These are phyloP conservation scores for Myrmecobius fasciatus DNA, from an alignment of 2,113 vertebrate genomes.

Conservation along the genomic window DNA sequence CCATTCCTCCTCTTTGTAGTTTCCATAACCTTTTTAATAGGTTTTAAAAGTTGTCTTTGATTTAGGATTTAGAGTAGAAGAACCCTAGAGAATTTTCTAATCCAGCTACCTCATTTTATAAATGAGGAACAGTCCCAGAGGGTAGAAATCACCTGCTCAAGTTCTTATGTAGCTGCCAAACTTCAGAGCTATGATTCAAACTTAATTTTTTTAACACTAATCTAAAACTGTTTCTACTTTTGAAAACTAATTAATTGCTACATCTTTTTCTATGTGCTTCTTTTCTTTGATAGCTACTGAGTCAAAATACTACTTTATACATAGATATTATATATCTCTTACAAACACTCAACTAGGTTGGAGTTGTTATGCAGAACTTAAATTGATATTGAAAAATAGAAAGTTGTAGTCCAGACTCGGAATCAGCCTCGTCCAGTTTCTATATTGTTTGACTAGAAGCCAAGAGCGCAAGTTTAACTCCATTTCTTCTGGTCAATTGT, in stretches of 20 bases:
- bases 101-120: background rate
- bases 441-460: background rate
- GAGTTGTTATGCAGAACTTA: conserved; percentile 84
- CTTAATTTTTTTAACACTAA: background rate
- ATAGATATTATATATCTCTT: conserved; percentile 78
- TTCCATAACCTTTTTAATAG: background rate
- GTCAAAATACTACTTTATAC: conserved; percentile 76
- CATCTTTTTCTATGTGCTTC: background rate
- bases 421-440: background rate
- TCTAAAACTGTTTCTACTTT: background rate
- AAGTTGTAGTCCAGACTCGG: background rate
- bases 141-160: background rate
- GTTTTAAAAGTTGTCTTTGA: background rate
- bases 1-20: background rate
- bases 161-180: background rate
- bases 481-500: background rate
- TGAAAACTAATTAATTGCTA: background rate
- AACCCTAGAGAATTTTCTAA: background rate
- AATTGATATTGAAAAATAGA: conserved; percentile 51
- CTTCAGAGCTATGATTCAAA: background rate
- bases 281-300: background rate
- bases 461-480: background rate
- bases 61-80: background rate
- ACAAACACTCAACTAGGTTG: conserved; percentile 81
- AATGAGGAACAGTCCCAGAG: background rate